Percentiles rank a stretch among this genome's conserved stretches.
phyloP scores from a whole-genome alignment of 2,113 vertebrate genomes.

The Telmatochromis bifrenatus region DNA sequence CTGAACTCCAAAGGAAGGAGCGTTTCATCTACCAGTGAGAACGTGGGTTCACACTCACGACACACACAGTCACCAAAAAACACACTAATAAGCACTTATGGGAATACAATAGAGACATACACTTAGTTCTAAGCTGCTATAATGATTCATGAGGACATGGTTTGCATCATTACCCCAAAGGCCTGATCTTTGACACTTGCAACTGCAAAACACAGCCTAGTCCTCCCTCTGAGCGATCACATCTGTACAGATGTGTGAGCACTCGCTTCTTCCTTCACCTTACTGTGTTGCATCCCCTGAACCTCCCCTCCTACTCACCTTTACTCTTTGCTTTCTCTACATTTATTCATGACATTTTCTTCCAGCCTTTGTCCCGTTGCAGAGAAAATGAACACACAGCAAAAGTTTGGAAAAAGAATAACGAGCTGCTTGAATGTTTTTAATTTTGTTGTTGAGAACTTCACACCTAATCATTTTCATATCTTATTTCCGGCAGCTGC shows the following conservation, averaged over 20 bases:
- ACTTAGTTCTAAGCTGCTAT: neutral
- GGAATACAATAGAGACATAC: neutral
- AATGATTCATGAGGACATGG: slow-evolving; percentile 33
- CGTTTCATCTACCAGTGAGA: slow-evolving; percentile 27
- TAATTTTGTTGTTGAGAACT: neutral
- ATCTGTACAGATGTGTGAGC: neutral
- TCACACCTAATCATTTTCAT: neutral
- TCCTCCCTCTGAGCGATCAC: neutral
- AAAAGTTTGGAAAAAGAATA: neutral
- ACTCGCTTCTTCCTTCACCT: neutral
- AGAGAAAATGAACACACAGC: neutral
- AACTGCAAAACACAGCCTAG: slow-evolving; percentile 8
- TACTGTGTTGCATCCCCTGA: neutral
- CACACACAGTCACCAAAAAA: neutral
- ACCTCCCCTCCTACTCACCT: slow-evolving; percentile 11
- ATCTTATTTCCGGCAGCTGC: accelerated
- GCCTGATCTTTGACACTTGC: slow-evolving; percentile 12
- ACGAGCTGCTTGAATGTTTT: neutral
- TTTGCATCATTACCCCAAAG: slow-evolving; percentile 17
- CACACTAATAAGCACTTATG: neutral
- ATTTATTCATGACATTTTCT: neutral
- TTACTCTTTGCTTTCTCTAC: neutral
- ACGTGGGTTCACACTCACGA: neutral
- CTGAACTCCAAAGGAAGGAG: slow-evolving; percentile 4
- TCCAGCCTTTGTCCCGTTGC: neutral